Evolutionary conservation across 2,113 vertebrate genomes (phyloP).

Genomic region (Malaclemys terrapin): DNA sequence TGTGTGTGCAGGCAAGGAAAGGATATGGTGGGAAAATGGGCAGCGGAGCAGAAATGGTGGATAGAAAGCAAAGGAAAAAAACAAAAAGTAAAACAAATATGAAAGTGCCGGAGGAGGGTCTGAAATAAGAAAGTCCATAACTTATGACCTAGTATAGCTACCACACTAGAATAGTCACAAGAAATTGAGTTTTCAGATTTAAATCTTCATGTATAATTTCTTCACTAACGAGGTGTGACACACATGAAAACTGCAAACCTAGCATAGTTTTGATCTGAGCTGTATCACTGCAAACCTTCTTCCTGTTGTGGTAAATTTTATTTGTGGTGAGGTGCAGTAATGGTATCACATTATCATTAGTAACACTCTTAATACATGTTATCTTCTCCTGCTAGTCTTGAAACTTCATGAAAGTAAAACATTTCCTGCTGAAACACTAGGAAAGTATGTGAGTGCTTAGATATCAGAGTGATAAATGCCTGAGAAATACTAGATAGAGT

Average conservation of each 20-base stretch:
- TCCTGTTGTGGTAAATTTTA: not conserved
- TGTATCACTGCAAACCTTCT: not conserved
- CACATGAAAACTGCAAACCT: not conserved
- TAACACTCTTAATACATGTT: not conserved
- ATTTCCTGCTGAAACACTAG: not conserved
- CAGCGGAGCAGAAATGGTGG: not conserved
- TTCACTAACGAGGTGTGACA: not conserved
- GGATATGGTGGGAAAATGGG: conserved; percentile 1
- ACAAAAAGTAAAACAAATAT: conserved; percentile 1
- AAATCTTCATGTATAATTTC: not conserved
- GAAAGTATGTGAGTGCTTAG: not conserved
- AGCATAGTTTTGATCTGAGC: not conserved
- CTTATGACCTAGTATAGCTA: conserved; percentile 21
- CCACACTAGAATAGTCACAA: not conserved
- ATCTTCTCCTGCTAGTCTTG: not conserved
- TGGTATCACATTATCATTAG: not conserved
- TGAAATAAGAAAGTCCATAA: not conserved
- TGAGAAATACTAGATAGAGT: not conserved
- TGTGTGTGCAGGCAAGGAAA: not conserved
- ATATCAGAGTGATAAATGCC: not conserved
- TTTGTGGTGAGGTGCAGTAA: not conserved
- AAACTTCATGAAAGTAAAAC: not conserved
- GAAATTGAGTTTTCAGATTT: not conserved
- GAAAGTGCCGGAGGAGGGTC: not conserved
- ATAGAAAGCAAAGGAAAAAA: not conserved